Conservation (phyloP, 2,888 invertebrate species). For the Cephus spinipes region DNA sequence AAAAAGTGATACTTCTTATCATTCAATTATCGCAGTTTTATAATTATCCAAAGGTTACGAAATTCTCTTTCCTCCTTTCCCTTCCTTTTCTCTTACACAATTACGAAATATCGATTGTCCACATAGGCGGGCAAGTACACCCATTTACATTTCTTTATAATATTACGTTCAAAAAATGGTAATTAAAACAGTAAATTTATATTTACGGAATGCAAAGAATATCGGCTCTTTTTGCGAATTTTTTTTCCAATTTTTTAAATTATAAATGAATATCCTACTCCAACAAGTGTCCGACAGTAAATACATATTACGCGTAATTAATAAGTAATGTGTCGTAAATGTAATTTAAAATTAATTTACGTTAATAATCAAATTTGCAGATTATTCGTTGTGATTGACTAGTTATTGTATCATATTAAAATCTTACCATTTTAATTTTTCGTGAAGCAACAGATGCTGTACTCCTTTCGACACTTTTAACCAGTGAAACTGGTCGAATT, state of each 20-base stretch:
- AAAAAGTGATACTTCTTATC: not conserved
- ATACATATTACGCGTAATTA: not conserved
- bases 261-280: not conserved
- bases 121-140: not conserved
- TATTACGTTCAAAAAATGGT: not conserved
- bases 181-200: not conserved
- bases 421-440: slow-evolving; percentile 47
- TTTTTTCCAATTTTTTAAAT: not conserved
- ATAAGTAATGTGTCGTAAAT: not conserved
- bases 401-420: not conserved
- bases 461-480: slow-evolving; percentile 34
- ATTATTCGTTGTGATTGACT: not conserved
- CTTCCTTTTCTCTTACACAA: not conserved
- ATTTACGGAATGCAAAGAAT: not conserved
- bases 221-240: not conserved
- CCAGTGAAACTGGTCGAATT: slow-evolving; percentile 35
- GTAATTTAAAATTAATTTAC: not conserved
- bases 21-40: not conserved
- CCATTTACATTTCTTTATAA: not conserved
- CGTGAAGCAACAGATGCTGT: slow-evolving; percentile 39
- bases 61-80: not conserved
- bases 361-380: not conserved
- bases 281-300: not conserved
- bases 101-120: not conserved
- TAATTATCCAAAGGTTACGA: not conserved